Conservation (phyloP, 1,140 invertebrate species). For the Anastrepha obliqua region DNA sequence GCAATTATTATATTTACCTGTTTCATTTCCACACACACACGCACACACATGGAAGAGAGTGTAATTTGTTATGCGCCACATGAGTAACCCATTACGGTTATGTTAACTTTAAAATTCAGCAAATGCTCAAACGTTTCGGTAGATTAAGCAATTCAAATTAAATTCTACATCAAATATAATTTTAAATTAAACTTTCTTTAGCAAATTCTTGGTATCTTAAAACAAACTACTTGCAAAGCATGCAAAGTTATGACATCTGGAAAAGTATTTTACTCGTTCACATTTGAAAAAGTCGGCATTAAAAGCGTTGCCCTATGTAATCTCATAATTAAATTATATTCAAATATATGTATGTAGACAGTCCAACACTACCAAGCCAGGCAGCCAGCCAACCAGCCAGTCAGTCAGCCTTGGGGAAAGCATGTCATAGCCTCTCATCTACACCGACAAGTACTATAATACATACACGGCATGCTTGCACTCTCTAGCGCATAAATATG, state of each 20-base stretch:
- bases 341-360: background rate
- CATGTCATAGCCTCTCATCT: background rate
- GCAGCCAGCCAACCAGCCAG: background rate
- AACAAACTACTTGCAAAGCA: background rate
- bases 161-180: background rate
- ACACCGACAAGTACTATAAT: background rate
- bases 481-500: constrained; percentile 29
- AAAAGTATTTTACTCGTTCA: too few species aligned
- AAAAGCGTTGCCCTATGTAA: background rate
- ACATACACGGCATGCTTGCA: background rate
- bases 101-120: too few species aligned
- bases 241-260: background rate
- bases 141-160: background rate
- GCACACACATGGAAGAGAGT: too few species aligned
- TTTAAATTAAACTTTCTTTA: background rate
- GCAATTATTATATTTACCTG: too few species aligned
- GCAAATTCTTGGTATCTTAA: background rate
- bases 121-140: background rate
- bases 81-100: too few species aligned
- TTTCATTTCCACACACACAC: too few species aligned
- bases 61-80: too few species aligned
- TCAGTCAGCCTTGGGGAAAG: constrained; percentile 29
- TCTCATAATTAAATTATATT: constrained; percentile 27
- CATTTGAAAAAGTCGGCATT: background rate
- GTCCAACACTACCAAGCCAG: background rate